These are phyloP conservation scores for Probosciger aterrimus DNA, from an alignment of 2,113 vertebrate genomes.

Conservation along the genomic window DNA sequence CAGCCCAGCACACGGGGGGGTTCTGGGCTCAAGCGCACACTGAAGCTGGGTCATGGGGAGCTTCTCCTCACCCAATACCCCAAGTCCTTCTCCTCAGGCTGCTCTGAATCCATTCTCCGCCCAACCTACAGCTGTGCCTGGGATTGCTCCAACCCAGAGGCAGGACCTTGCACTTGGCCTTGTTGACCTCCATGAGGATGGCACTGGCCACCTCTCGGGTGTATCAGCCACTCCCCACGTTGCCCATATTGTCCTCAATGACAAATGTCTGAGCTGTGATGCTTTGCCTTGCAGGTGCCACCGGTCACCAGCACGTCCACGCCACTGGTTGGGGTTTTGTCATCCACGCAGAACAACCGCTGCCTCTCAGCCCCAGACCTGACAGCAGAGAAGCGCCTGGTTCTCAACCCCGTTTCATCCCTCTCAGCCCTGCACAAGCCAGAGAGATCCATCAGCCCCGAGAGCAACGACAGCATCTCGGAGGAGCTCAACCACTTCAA, in stretches of 20 bases:
- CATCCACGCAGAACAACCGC: constrained; percentile 88
- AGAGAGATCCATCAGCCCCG: constrained; percentile 90
- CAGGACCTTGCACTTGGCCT: not conserved
- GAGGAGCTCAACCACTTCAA: constrained; percentile 98
- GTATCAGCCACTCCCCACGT: not conserved
- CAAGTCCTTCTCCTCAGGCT: not conserved
- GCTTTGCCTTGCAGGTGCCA: constrained; percentile 61
- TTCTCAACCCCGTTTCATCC: constrained; percentile 64
- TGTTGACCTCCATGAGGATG: not conserved
- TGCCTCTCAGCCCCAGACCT: constrained; percentile 86
- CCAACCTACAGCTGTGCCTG: not conserved
- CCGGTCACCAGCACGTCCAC: constrained; percentile 48
- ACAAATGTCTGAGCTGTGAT: not conserved
- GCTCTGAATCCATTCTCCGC: not conserved
- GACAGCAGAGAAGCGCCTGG: constrained; percentile 74
- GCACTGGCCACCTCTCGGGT: not conserved
- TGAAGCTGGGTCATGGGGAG: not conserved
- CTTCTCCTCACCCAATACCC: not conserved
- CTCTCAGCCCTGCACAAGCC: constrained; percentile 68
- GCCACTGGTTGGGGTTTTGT: constrained; percentile 83
- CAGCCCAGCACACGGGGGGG: not conserved
- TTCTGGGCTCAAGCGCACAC: not conserved
- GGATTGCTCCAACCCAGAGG: not conserved
- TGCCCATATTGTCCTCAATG: rapidly evolving
- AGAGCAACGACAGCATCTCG: constrained; percentile 98